These are phyloP conservation scores for Ambastaia sidthimunki DNA, from an alignment of 2,797 vertebrate species.

Conservation along the genomic window DNA sequence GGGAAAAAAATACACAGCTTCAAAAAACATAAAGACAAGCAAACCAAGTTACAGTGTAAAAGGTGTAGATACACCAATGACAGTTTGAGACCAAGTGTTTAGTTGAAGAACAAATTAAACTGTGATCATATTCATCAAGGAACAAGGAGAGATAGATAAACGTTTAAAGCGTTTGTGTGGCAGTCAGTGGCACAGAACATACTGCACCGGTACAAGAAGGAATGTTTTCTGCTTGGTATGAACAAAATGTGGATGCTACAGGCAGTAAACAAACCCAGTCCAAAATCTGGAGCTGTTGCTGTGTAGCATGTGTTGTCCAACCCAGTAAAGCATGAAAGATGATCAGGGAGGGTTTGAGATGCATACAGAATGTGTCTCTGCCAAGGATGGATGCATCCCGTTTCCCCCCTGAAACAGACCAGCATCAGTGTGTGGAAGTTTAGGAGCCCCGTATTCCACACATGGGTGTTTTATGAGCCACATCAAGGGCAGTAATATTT, in stretches of 20 bases:
- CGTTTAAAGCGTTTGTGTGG: neutral
- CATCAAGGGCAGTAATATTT: neutral
- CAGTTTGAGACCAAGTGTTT: neutral
- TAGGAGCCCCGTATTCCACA: neutral
- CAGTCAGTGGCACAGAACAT: neutral
- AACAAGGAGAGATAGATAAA: neutral
- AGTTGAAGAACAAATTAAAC: neutral
- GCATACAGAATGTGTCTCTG: neutral
- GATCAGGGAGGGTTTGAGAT: no score
- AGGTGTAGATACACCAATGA: neutral
- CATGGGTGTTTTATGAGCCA: neutral
- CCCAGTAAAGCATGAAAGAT: no score
- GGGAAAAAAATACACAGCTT: neutral
- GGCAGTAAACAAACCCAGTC: no score
- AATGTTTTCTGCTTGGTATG: no score
- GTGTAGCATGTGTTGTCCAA: no score
- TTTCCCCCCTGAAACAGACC: neutral
- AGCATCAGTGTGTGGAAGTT: neutral
- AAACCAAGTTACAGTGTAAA: neutral
- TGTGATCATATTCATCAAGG: neutral
- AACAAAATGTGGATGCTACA: no score
- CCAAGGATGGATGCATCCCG: neutral
- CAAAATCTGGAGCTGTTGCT: no score
- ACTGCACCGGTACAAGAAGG: no score
- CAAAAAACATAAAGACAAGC: conserved; percentile 2